Evolutionary conservation across 2,797 vertebrate species (phyloP).

Genomic region (Coccyzus lansbergi): DNA sequence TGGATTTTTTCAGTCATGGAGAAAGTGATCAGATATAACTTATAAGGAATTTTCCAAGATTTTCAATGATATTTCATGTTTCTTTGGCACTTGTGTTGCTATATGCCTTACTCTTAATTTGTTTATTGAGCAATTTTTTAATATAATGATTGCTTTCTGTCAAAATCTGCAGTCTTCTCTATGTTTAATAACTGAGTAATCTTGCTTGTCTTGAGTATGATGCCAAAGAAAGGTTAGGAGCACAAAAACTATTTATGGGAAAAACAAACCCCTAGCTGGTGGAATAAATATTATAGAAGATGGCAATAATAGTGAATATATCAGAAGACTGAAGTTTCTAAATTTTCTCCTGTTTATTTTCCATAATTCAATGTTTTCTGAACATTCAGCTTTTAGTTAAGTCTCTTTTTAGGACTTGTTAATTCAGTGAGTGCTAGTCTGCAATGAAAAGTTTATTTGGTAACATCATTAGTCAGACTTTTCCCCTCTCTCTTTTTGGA

Average conservation of each 20-base stretch:
- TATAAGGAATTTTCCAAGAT: neutral
- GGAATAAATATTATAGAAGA: neutral
- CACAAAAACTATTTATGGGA: neutral
- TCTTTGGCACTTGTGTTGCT: neutral
- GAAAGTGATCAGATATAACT: neutral
- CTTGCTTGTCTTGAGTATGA: neutral
- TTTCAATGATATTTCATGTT: neutral
- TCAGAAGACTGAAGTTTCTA: neutral
- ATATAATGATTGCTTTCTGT: neutral
- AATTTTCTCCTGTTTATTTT: neutral
- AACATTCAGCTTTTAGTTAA: neutral
- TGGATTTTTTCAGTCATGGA: neutral
- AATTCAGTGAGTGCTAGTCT: neutral
- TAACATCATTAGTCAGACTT: neutral
- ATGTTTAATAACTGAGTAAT: neutral
- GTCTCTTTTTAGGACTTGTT: neutral
- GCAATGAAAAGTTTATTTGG: neutral
- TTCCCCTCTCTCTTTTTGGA: rapidly evolving
- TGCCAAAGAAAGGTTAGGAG: neutral
- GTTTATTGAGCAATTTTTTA: neutral
- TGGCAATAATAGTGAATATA: neutral
- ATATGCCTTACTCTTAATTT: neutral
- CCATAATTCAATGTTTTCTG: neutral
- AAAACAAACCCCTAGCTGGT: neutral
- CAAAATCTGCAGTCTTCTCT: neutral